Conservation (phyloP, 2,113 vertebrate genomes). For the Vicugna pacos region DNA sequence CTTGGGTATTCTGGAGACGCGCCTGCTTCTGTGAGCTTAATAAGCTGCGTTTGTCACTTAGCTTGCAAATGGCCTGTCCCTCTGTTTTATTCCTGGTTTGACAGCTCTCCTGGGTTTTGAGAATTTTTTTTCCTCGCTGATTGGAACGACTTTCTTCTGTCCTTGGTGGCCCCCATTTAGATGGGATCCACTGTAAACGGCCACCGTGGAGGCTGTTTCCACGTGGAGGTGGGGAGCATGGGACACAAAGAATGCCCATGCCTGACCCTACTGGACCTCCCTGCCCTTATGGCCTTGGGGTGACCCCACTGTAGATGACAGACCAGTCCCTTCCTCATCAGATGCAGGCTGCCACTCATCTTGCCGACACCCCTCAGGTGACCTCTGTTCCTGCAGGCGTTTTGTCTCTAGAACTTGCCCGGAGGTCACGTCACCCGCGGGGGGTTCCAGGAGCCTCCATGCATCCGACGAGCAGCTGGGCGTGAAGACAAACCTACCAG, state of each 20-base stretch:
- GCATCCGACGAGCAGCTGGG: background rate
- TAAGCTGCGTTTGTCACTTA: conserved; percentile 17
- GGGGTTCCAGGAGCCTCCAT: background rate
- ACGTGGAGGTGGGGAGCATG: no score
- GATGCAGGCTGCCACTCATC: background rate
- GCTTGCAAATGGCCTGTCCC: conserved; percentile 1
- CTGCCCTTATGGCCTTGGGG: background rate
- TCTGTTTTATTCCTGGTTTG: background rate
- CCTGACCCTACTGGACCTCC: background rate
- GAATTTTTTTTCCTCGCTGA: background rate
- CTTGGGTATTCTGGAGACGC: conserved; percentile 39
- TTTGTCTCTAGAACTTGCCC: background rate
- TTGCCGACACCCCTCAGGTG: background rate
- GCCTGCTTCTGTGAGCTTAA: conserved; percentile 68
- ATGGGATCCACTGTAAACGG: background rate
- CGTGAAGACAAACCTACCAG: background rate
- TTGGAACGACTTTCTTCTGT: background rate
- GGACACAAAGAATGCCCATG: background rate
- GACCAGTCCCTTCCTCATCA: no score
- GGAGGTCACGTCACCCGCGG: background rate
- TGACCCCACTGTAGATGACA: background rate
- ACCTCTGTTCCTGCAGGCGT: background rate
- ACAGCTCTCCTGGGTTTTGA: background rate
- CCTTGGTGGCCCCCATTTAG: background rate
- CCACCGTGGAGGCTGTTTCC: background rate